phyloP scores from a whole-genome alignment of 2,797 vertebrate species.

The Okamejei kenojei region DNA sequence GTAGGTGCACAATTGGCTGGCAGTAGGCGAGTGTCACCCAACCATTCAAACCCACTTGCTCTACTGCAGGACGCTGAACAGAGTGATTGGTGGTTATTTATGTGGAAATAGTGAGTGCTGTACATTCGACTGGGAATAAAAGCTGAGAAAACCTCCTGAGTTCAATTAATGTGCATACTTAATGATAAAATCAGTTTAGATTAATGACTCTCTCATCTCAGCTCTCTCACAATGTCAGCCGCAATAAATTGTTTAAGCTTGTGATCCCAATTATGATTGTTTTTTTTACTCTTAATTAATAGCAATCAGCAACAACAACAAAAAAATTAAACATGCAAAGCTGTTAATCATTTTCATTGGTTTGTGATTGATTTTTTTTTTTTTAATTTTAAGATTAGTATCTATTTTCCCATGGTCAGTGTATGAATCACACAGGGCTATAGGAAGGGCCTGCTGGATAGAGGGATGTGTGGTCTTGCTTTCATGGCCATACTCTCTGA shows the following conservation, averaged over 20 bases:
- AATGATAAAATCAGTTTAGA: not conserved
- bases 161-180: constrained; percentile 15
- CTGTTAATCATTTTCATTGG: not conserved
- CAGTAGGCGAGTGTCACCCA: not conserved
- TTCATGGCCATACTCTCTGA: not conserved
- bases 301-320: not conserved
- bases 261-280: not conserved
- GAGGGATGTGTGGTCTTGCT: not conserved
- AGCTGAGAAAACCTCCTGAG: not conserved
- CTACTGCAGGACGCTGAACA: too few species aligned
- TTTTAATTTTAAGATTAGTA: not conserved
- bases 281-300: not conserved
- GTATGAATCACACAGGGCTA: not conserved
- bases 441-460: not conserved
- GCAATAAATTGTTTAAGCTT: not conserved
- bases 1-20: not conserved
- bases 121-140: too few species aligned
- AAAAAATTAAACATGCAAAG: not conserved
- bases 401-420: not conserved
- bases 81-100: not conserved
- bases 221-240: not conserved
- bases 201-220: not conserved
- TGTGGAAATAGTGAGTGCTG: not conserved
- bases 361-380: not conserved
- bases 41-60: not conserved